Evolutionary conservation across 2,113 vertebrate species (phyloP), one percentile per base, ranked within the genome.

Genomic region (Sylvietta virens): DNA sequence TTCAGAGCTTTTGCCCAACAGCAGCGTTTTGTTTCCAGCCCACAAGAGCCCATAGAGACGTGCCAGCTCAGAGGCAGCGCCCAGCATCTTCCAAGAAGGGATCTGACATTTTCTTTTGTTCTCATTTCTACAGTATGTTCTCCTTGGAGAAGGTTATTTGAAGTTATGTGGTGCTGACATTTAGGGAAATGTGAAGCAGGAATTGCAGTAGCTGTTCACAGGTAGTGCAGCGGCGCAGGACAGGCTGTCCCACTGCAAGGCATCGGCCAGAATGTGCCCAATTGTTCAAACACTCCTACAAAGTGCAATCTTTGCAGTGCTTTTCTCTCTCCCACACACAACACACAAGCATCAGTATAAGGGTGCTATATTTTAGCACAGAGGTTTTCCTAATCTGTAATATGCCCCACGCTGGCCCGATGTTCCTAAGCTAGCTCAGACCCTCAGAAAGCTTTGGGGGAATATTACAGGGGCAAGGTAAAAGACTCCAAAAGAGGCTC

Each of bases 71-170:
- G 76, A 90, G 74, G 94, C 95, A 92, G 88, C 0, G 0, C 69
- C 90, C 50, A 91, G 72, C 78, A 83, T 81, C 95, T 60, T 66
- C 67, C 76, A 78, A 93, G 86, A 81, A 93, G 33, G 44, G 71
- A 51, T 90, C 72, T 96, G 94, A 92, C 94, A 78, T 97, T 95
- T 83, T 42, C 88, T 92, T 96, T 96, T 96, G 88, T 95, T 96
- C 92, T 74, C 76, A 56, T 90, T 96, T 94, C 95, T 86, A 78
- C 30, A 92, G 82, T 51, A 74, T 90, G 83, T 88, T 90, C 91
- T 88, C 69, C 88, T 70, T 73, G 0, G 4, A 88, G 86, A 78
- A 88, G 94, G 94, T 95, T 97, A 95, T 83, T 88, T 90, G 94
- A 88, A 96, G 95, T 70, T 90, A 66, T 70, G 88, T 90, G 92